phyloP scores from a whole-genome alignment of 2,797 vertebrate species.

The Phrynocephalus guinanensis region DNA sequence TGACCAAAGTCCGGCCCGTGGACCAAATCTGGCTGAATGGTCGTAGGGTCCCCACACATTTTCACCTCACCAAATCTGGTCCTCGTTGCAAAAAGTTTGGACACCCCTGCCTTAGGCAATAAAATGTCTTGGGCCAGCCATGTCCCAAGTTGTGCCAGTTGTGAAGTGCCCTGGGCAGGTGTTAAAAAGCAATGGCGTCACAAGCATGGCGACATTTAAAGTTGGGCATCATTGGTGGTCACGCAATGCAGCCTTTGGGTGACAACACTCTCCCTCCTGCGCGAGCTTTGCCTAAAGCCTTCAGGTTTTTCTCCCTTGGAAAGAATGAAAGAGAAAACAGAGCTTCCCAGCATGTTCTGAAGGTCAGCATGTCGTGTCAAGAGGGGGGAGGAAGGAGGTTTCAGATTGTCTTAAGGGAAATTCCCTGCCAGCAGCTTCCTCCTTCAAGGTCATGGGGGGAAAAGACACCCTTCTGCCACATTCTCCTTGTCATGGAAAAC shows the following conservation, averaged over 20 bases:
- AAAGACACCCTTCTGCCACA: neutral
- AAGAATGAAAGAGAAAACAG: slow-evolving; percentile 9
- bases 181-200: neutral
- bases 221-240: neutral
- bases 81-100: too few relatives aligned
- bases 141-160: too few relatives aligned
- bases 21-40: too few relatives aligned
- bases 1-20: too few relatives aligned
- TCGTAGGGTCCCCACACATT: too few relatives aligned
- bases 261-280: neutral
- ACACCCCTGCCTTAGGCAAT: too few relatives aligned
- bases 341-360: neutral
- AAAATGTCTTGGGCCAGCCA: too few relatives aligned
- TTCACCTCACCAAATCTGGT: too few relatives aligned
- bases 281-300: slow-evolving; percentile 9
- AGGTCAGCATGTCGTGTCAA: slow-evolving; percentile 6
- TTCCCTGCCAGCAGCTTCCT: slow-evolving; percentile 29
- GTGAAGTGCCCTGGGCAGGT: too few relatives aligned
- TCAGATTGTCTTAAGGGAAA: slow-evolving; percentile 31
- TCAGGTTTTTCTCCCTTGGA: neutral
- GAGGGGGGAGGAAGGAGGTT: slow-evolving; percentile 36
- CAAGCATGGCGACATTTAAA: neutral
- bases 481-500: slow-evolving; percentile 13
- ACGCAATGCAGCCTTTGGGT: neutral
- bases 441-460: slow-evolving; percentile 8